phyloP scores from a whole-genome alignment of 2,888 invertebrate species.

The Willowsia nigromaculata region DNA sequence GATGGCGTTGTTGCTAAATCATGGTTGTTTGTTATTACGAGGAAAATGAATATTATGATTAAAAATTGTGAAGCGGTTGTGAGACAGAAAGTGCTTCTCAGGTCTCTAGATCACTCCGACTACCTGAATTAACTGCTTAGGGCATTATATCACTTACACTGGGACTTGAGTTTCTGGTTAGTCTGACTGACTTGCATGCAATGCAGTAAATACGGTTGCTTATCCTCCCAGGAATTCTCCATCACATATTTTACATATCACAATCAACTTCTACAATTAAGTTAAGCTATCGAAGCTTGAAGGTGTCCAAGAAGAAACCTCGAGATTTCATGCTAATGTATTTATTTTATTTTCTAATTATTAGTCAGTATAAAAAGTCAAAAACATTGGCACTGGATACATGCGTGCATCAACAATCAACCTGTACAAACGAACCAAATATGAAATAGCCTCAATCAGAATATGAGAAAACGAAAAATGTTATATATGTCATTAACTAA shows the following conservation, averaged over 20 bases:
- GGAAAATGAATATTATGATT: background rate
- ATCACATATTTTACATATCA: too few relatives aligned
- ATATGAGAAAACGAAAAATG: too few relatives aligned
- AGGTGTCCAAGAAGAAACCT: background rate
- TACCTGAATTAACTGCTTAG: constrained; percentile 17
- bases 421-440: too few relatives aligned
- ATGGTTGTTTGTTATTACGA: background rate
- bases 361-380: background rate
- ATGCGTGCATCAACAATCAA: too few relatives aligned
- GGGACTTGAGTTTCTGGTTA: too few relatives aligned
- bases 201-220: background rate
- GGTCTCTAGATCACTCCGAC: background rate
- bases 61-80: background rate
- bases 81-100: background rate
- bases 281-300: background rate
- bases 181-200: background rate
- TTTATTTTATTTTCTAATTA: background rate
- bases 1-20: background rate
- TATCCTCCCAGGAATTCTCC: background rate
- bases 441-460: too few relatives aligned
- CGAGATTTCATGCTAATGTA: background rate
- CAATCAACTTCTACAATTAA: background rate
- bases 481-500: too few relatives aligned
- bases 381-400: background rate
- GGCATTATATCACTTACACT: background rate